A percentile compares a stretch with the other conserved stretches of the same genome.
Evolutionary conservation across 2,113 vertebrate species (phyloP).

Genomic region (Ia io): DNA sequence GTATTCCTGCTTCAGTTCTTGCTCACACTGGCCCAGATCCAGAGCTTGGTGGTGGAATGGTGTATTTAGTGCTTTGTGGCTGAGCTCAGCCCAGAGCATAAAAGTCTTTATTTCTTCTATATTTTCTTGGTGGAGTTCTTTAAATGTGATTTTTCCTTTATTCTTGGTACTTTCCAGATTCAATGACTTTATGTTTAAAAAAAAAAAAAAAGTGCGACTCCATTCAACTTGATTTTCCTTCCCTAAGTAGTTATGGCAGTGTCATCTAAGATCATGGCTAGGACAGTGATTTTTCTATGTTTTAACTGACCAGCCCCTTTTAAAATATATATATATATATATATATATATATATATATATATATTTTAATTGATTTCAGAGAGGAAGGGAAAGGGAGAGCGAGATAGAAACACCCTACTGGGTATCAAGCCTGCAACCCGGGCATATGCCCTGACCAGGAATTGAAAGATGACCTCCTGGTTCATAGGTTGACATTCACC

Average conservation of each 20-base stretch:
- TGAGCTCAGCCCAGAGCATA: neutral
- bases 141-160: constrained; percentile 7
- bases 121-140: constrained; percentile 6
- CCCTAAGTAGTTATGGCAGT: neutral
- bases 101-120: neutral
- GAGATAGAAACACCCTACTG: too few species aligned
- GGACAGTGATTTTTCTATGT: neutral
- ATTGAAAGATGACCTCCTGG: too few species aligned
- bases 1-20: neutral
- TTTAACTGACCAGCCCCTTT: neutral
- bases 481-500: too few species aligned
- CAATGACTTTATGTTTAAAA: neutral
- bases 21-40: neutral
- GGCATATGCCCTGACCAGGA: too few species aligned
- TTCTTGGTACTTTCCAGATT: neutral
- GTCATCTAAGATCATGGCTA: neutral
- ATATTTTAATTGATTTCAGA: too few species aligned
- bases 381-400: too few species aligned
- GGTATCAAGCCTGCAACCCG: too few species aligned
- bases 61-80: neutral
- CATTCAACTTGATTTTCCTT: neutral
- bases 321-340: too few species aligned
- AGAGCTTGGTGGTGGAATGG: constrained; percentile 37
- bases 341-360: too few species aligned
- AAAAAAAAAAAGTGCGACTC: neutral